Evolutionary conservation across 1,140 invertebrate genomes (phyloP).

Genomic region (Galleria mellonella): DNA sequence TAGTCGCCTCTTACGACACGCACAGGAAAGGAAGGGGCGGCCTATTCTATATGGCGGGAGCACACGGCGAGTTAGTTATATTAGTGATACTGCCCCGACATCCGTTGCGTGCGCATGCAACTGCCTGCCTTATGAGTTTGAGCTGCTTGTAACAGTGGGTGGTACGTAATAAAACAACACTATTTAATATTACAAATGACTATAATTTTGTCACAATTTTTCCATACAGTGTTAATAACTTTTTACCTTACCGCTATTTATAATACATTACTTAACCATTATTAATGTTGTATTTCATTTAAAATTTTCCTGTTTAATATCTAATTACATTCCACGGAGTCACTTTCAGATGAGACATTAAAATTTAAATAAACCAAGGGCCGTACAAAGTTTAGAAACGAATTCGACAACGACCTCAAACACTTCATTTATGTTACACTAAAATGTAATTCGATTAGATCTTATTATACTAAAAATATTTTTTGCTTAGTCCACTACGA

Average conservation of each 20-base stretch:
- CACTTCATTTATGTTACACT: conserved; percentile 62
- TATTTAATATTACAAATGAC: conserved; percentile 72
- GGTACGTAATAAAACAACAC: conserved; percentile 53
- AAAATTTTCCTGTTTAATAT: conserved; percentile 67
- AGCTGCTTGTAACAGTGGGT: too few species aligned
- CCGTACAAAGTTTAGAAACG: conserved; percentile 49
- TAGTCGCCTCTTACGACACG: too few species aligned
- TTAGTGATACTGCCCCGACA: too few species aligned
- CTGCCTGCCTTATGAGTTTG: too few species aligned
- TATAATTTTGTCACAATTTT: conserved; percentile 74
- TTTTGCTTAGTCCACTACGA: conserved; percentile 65
- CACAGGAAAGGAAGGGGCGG: too few species aligned
- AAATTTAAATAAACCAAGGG: conserved; percentile 37
- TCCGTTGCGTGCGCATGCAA: too few species aligned
- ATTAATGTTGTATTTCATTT: conserved; percentile 64
- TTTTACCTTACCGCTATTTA: conserved; percentile 72
- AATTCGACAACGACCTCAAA: conserved; percentile 48
- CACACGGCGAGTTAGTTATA: too few species aligned
- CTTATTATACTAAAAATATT: conserved; percentile 72
- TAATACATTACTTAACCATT: conserved; percentile 71
- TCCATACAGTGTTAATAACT: conserved; percentile 74
- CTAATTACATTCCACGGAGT: conserved; percentile 65
- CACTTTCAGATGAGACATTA: conserved; percentile 53
- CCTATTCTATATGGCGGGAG: too few species aligned
- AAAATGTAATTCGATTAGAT: conserved; percentile 71